Base-by-base conservation (phyloP, 37 sponge, comb jelly and placozoan genomes). In the Amphimedon queenslandica region DNA sequence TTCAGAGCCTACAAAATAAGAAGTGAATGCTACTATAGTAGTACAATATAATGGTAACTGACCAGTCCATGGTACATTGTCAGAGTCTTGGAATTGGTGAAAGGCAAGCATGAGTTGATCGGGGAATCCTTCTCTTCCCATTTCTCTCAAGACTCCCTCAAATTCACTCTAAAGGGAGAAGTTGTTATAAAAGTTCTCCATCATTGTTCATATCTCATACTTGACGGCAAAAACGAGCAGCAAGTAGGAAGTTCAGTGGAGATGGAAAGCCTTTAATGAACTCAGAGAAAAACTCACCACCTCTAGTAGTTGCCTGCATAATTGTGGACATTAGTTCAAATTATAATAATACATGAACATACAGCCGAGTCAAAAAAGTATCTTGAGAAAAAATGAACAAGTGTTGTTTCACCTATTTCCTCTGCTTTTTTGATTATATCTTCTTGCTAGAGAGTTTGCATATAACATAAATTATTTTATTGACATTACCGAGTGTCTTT, bases 181-280 rank as follows among this genome's bases (percentile, higher is more conserved):
- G n/a, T n/a, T n/a, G n/a, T 8, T 31, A 18, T 61, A 28, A 61
- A 8, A 61, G 31, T 20, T 5, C 10, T 31, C 6, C 63, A 61
- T 31, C 18, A 31, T 13, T 61, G 63, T 31, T 61, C 55, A 53
- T 53, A 53, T 53, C 18, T 47, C 53, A 18, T 13, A 47, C 53
- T 20, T 20, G 13, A 63, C 20, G 18, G 64, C 31, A 28, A 28
- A 63, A 28, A 11, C 18, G 13, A 42, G 47, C 24, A 24, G 58
- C 57, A 4, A 72, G 36, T 3, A 72, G 21, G 38, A 72, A 72
- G 70, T 70, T 70, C 47, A 70, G 70, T 4, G 73, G 73, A 34
- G 73, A 73, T 37, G 74, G 74, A 33, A 34, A 34, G 31, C 74
- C 74, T 38, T 57, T 57, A 37, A 73, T 57, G 40, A 73, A 73